Percentiles rank a stretch among this genome's conserved stretches.
Conservation (phyloP, 2,113 vertebrate genomes). For the Eurystomus gularis region DNA sequence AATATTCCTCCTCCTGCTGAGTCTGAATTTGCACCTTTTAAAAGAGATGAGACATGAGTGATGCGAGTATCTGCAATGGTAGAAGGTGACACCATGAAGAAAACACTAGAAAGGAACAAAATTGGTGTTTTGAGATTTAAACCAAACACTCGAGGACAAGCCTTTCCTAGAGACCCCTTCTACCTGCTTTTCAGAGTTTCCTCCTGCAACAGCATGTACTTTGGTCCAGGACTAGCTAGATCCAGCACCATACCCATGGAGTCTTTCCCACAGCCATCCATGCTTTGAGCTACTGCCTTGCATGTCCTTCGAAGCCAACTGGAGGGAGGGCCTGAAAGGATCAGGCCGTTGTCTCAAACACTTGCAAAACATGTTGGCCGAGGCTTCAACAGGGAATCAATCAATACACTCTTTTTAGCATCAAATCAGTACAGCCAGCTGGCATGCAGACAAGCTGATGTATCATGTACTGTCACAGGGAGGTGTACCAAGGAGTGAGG, state of each 20-base stretch:
- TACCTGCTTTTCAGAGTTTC: not conserved
- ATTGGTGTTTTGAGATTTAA: not conserved
- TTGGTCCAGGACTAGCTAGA: not conserved
- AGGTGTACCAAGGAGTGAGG: not conserved
- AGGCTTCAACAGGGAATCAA: not conserved
- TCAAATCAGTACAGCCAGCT: slow-evolving; percentile 26
- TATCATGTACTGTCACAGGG: not conserved
- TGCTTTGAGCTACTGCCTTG: not conserved
- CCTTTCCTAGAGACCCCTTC: not conserved
- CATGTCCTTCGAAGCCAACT: not conserved
- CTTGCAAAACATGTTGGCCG: not conserved
- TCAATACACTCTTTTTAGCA: slow-evolving; percentile 5
- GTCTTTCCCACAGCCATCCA: not conserved
- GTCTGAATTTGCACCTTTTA: not conserved
- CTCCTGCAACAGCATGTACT: not conserved
- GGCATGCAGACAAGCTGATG: not conserved
- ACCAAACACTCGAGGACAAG: not conserved
- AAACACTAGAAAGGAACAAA: not conserved
- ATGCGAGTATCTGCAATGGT: not conserved
- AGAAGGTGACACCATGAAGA: not conserved
- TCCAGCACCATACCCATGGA: not conserved
- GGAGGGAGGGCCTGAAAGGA: not conserved
- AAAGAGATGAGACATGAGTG: not conserved
- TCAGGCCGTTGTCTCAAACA: not conserved
- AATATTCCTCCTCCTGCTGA: not conserved